Evolutionary conservation across 2,888 invertebrate species (phyloP).

Genomic region (Hoplodrina blanda): DNA sequence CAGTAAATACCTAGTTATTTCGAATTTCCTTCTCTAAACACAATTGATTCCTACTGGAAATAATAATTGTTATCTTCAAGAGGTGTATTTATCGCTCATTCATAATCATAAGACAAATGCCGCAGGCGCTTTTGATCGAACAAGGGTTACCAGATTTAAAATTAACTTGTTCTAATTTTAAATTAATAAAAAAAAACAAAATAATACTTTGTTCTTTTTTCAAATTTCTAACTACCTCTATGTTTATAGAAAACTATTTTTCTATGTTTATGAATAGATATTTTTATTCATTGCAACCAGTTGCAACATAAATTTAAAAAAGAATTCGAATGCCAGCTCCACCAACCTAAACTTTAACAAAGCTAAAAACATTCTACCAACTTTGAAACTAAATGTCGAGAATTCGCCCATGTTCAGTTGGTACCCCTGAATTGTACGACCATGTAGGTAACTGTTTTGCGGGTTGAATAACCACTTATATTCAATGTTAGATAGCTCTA

Average conservation of each 20-base stretch:
- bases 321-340: background rate
- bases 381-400: conserved; percentile 39
- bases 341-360: background rate
- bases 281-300: no score
- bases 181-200: conserved; percentile 8
- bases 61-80: conserved; percentile 83
- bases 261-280: no score
- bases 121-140: conserved; percentile 62
- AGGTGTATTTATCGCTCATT: conserved; percentile 79
- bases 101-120: conserved; percentile 83
- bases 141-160: conserved; percentile 60
- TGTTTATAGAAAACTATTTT: no score
- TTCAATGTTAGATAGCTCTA: conserved; percentile 57
- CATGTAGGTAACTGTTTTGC: conserved; percentile 45
- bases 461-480: conserved; percentile 56
- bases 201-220: background rate
- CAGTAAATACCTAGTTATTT: conserved; percentile 25
- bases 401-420: conserved; percentile 33
- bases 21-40: conserved; percentile 29
- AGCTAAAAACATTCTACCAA: conserved; percentile 22
- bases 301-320: background rate
- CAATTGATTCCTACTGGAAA: conserved; percentile 63
- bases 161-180: conserved; percentile 38
- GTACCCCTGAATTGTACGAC: conserved; percentile 43
- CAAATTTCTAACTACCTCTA: background rate